Base-by-base conservation (phyloP, 2,797 vertebrate genomes). In the Hafferia zeledoni region DNA sequence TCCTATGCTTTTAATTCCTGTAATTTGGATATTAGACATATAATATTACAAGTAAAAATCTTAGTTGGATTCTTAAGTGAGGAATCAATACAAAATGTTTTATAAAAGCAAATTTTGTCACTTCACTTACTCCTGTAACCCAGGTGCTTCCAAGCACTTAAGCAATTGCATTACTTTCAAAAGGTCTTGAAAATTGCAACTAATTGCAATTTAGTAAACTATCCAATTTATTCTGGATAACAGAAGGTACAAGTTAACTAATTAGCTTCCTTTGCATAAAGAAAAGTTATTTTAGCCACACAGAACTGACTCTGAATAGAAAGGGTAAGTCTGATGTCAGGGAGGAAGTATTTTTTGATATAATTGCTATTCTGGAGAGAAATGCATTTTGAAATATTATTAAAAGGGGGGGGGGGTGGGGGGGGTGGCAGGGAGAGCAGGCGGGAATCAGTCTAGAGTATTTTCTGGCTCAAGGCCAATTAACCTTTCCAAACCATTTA, bases 391-490 rank as follows among this genome's bases (percentile, higher is more conserved):
- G 18, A 83, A 95, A 80, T 33, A 74, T 75, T 52, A 41, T 46
- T 86, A 91, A 86, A 83, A 6, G 0, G 0, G 15, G 0, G 13
- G 15, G 6, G 2, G 2, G 2, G 1, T 2, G 7, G 31, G 2
- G 7, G 28, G 2, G 7, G 28, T 2, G 6, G 28, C 2, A 6
- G 28, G 14, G 39, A 13, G 41, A 16, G 41, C 15, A 41, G 2
- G 2, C 1, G 2, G 7, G 31, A 44, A 68, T 47, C 22, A 41
- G n/a, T 56, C 44, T n/a, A 68, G 49, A 83, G 80, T 11, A 46
- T 60, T 64, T 90, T 77, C 44, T 81, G 44, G 31, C 60, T 83
- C 22, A 72, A 85, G 60, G 79, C 23, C 90, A 83, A 53, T 60
- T 87, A 86, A 77, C 53, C 44, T 88, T 85, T 90, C 49, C 61